A percentile compares a stretch with the other conserved stretches of the same genome.
These are phyloP conservation scores for Dolomedes plantarius DNA, from an alignment of 2,888 invertebrate genomes.

Conservation along the genomic window DNA sequence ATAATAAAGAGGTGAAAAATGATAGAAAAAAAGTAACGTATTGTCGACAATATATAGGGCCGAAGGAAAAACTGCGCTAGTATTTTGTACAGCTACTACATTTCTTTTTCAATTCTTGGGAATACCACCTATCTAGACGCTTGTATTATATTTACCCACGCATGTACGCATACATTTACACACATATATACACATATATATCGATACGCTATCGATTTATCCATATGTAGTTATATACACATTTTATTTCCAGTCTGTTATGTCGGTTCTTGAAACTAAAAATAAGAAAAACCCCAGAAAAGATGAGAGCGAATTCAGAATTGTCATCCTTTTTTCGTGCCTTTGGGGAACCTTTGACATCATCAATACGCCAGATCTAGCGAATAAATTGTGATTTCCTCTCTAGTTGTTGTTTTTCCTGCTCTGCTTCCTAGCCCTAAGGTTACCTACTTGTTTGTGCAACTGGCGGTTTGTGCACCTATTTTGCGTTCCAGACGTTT, in stretches of 20 bases:
- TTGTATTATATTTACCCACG: neutral
- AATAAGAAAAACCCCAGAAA: neutral
- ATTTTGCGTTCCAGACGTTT: conserved; percentile 41
- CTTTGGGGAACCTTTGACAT: conserved; percentile 51
- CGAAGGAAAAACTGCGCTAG: no score
- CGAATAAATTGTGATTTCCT: conserved; percentile 69
- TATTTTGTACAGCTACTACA: no score
- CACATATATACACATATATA: conserved; percentile 16
- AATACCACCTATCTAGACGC: no score
- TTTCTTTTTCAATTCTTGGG: no score
- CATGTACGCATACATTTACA: conserved; percentile 13
- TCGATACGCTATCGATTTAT: conserved; percentile 32
- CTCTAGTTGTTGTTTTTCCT: conserved; percentile 48
- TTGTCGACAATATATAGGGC: no score
- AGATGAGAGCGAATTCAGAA: conserved; percentile 1
- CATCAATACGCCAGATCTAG: conserved; percentile 66
- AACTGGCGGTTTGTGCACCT: conserved; percentile 56
- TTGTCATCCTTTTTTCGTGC: conserved; percentile 18
- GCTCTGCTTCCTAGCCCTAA: conserved; percentile 14
- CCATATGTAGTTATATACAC: neutral
- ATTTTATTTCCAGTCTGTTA: conserved; percentile 28
- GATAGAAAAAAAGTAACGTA: no score
- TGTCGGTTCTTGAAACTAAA: conserved; percentile 45
- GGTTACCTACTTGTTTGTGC: conserved; percentile 42
- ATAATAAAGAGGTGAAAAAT: conserved; percentile 22